phyloP scores from a whole-genome alignment of 2,797 vertebrate genomes.

The Alauda arvensis region DNA sequence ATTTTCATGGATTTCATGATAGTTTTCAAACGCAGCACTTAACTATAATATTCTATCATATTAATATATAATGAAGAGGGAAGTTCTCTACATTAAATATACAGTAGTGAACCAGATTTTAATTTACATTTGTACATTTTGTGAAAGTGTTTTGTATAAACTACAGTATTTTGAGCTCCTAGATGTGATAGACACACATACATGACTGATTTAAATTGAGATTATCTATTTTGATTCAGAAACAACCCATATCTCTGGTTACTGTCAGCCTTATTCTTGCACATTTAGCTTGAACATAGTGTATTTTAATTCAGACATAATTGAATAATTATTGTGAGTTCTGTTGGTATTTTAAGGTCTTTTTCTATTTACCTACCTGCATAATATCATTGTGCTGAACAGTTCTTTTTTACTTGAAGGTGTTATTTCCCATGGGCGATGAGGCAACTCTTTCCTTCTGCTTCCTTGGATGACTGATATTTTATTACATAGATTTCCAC shows the following conservation, averaged over 20 bases:
- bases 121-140: not conserved
- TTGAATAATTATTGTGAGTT: not conserved
- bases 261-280: not conserved
- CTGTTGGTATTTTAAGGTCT: not conserved
- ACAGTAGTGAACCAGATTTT: not conserved
- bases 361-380: not conserved
- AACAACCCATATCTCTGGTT: not conserved
- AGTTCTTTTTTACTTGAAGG: constrained; percentile 54
- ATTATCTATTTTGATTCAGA: not conserved
- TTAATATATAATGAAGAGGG: not conserved
- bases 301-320: not conserved
- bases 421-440: constrained; percentile 53
- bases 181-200: not conserved
- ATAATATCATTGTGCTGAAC: constrained; percentile 5
- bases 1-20: not conserved
- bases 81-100: not conserved
- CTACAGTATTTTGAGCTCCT: not conserved
- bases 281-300: not conserved
- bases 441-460: constrained; percentile 51
- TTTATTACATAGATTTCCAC: constrained; percentile 52
- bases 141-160: not conserved
- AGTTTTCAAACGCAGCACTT: not conserved
- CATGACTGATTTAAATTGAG: not conserved
- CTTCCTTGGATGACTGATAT: constrained; percentile 56
- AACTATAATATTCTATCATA: not conserved